A percentile compares a stretch with the other conserved stretches of the same genome.
Evolutionary conservation across 2,797 vertebrate genomes (phyloP).

Genomic region (Enteromius unitaeniatus): DNA sequence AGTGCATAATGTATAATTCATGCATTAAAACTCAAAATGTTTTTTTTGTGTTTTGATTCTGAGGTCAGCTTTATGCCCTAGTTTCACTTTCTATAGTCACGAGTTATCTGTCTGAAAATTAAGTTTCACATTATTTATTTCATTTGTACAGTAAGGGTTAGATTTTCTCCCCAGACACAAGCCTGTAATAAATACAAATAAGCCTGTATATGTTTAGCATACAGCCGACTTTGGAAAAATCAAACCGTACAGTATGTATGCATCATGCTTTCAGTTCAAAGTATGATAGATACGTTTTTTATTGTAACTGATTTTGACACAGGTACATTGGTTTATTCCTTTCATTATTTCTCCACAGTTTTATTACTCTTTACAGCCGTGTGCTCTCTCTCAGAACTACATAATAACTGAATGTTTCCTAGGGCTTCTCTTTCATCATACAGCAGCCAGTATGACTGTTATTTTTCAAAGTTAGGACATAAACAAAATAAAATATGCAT

Average conservation of each 20-base stretch:
- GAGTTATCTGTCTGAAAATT: conserved; percentile 1
- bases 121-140: background rate
- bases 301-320: conserved; percentile 20
- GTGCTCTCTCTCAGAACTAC: conserved; percentile 3
- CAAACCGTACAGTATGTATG: background rate
- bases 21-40: conserved; percentile 53
- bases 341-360: conserved; percentile 13
- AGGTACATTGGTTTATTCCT: conserved; percentile 29
- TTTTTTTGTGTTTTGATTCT: conserved; percentile 46
- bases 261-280: background rate
- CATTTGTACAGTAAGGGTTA: background rate
- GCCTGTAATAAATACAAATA: background rate
- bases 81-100: conserved; percentile 23
- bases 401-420: conserved; percentile 13
- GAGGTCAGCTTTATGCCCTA: conserved; percentile 43
- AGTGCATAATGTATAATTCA: conserved; percentile 64
- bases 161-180: background rate
- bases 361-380: conserved; percentile 31
- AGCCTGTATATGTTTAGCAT: background rate
- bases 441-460: conserved; percentile 56
- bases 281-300: background rate
- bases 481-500: conserved; percentile 74
- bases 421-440: background rate
- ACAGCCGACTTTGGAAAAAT: background rate
- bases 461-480: conserved; percentile 63